Evolutionary conservation across 2,797 vertebrate species (phyloP), one percentile per base, ranked within the genome.

Genomic region (Labeo calbasu): DNA sequence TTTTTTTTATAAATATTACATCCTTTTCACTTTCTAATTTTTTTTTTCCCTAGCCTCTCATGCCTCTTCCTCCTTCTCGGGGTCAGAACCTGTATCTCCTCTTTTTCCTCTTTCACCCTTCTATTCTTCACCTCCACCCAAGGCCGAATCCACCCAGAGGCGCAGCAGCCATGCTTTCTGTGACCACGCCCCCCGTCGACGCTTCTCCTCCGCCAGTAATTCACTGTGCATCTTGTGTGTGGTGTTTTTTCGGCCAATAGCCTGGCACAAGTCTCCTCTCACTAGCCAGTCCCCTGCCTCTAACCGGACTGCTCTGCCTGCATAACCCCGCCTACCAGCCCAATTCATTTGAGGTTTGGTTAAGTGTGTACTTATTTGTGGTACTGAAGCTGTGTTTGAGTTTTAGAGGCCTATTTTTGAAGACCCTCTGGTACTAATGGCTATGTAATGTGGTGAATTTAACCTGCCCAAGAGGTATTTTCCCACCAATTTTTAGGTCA

Each of bases 41-140:
- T 59, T 87, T 66, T 89, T n/a, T 88, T 91, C 96, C 96, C 93
- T 94, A 97, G 97, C 92, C 88, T 98, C 97, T 94, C 95, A 95
- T 93, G 96, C 96, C 91, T 97, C 96, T 88, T 97, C 96, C 90
- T 95, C 97, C 93, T 92, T 95, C 90, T 96, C 95, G 93, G 96
- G 96, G 94, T 95, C 94, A 88, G 96, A 97, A 55, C 95, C 95
- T 12, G 15, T 90, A 93, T 94, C 95, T 92, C 96, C 92, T 92
- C 91, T 97, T 93, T 94, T 94, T 94, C 93, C 90, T 95, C 92
- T 96, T 88, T 94, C 96, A 94, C 90, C 95, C 93, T 86, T 93
- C 91, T 93, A 94, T 90, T 90, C 90, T 87, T 93, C 91, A 91
- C 92, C 91, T 91, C 91, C 92, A 92, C 93, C 88, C 91, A 81